A percentile compares a stretch with the other conserved stretches of the same genome.
Evolutionary conservation across 2,797 vertebrate genomes (phyloP).

Genomic region (Megalops cyprinoides): DNA sequence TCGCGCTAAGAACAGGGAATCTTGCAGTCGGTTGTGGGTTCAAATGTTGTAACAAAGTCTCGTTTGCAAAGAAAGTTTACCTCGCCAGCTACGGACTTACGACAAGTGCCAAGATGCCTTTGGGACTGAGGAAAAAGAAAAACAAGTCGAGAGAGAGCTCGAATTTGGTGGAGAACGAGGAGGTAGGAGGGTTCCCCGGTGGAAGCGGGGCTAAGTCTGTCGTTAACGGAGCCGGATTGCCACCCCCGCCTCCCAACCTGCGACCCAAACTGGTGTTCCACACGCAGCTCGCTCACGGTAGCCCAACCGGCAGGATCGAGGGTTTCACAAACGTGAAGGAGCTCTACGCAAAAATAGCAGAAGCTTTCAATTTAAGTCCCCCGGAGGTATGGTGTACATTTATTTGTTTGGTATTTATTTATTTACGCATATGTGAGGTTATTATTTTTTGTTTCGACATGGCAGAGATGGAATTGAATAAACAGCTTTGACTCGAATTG

Average conservation of each 20-base stretch:
- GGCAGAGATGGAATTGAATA: background rate
- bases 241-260: conserved; percentile 67
- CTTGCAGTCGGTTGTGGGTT: conserved; percentile 64
- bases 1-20: conserved; percentile 52
- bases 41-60: conserved; percentile 56
- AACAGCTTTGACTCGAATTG: background rate
- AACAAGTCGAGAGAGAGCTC: conserved; percentile 75
- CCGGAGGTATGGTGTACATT: conserved; percentile 72
- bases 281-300: conserved; percentile 94
- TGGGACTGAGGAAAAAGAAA: conserved; percentile 81
- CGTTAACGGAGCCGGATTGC: conserved; percentile 67
- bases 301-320: conserved; percentile 90
- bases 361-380: conserved; percentile 77
- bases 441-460: background rate
- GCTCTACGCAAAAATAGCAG: conserved; percentile 82
- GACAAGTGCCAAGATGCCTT: conserved; percentile 75
- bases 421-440: background rate
- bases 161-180: conserved; percentile 84
- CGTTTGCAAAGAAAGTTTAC: conserved; percentile 1
- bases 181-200: conserved; percentile 66
- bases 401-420: background rate
- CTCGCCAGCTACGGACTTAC: conserved; percentile 38
- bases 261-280: conserved; percentile 85
- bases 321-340: conserved; percentile 87
- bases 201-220: conserved; percentile 61